A percentile compares a stretch with the other conserved stretches of the same genome.
Evolutionary conservation across 2,888 invertebrate genomes (phyloP).

Genomic region (Graphium colonna): DNA sequence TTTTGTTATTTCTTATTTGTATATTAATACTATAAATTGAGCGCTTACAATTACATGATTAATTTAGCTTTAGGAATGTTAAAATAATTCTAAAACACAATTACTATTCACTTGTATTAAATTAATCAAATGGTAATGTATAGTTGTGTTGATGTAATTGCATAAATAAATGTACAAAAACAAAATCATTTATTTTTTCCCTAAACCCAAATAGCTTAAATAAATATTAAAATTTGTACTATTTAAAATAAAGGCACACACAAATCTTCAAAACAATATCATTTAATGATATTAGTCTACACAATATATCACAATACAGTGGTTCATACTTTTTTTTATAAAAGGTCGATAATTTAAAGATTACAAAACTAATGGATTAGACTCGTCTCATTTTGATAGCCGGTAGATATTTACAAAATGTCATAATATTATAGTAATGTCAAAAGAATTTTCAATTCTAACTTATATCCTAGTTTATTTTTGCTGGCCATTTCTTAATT

Average conservation of each 20-base stretch:
- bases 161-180: not conserved
- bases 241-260: constrained; percentile 11
- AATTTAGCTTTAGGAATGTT: not conserved
- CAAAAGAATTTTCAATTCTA: not conserved
- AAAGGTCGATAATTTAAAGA: not conserved
- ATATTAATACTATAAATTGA: not conserved
- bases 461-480: no score
- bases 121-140: not conserved
- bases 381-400: not conserved
- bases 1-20: not conserved
- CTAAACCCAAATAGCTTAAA: not conserved
- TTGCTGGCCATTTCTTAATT: no score
- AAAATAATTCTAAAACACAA: not conserved
- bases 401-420: constrained; percentile 3
- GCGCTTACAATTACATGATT: not conserved
- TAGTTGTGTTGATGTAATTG: constrained; percentile 1
- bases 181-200: not conserved
- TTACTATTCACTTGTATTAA: not conserved
- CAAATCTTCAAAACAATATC: constrained; percentile 2
- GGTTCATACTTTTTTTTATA: constrained; percentile 11
- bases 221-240: constrained; percentile 20
- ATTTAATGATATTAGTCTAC: constrained; percentile 19
- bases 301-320: constrained; percentile 17
- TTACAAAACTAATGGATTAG: not conserved
- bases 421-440: not conserved